Percentiles rank a stretch among this genome's conserved stretches.
Evolutionary conservation across 2,113 vertebrate species (phyloP).

Genomic region (Trichechus manatus): DNA sequence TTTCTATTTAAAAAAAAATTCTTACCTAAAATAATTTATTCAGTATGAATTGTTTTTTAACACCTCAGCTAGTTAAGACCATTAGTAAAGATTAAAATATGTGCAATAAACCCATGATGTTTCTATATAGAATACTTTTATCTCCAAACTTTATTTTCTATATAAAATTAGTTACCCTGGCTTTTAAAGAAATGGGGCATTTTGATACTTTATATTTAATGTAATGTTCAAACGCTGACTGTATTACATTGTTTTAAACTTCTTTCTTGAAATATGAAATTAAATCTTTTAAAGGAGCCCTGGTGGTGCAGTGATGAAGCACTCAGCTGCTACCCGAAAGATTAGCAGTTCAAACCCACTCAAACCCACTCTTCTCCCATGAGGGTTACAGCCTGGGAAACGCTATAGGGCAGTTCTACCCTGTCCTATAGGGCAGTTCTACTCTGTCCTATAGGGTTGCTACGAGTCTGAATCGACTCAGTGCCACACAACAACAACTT

Average conservation of each 20-base stretch:
- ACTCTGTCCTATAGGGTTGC: too few relatives aligned
- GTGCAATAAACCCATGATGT: not conserved
- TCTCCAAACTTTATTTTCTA: not conserved
- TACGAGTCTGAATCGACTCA: too few relatives aligned
- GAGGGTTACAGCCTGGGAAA: too few relatives aligned
- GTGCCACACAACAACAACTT: not conserved
- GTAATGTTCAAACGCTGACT: not conserved
- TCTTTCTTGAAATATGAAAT: slow-evolving; percentile 32
- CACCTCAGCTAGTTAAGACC: not conserved
- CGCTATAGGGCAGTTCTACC: too few relatives aligned
- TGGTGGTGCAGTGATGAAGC: too few relatives aligned
- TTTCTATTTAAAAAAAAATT: slow-evolving; percentile 24
- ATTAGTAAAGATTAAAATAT: not conserved
- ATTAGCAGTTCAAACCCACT: too few relatives aligned
- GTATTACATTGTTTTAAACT: not conserved
- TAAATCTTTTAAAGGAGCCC: not conserved
- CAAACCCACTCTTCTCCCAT: too few relatives aligned
- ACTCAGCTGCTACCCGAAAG: too few relatives aligned
- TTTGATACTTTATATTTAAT: slow-evolving; percentile 30
- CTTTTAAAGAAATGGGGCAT: slow-evolving; percentile 8
- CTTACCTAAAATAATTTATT: not conserved
- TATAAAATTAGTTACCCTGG: not conserved
- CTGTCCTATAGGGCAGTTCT: too few relatives aligned
- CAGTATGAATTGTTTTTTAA: not conserved
- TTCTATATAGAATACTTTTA: not conserved